phyloP scores from a whole-genome alignment of 2,797 vertebrate genomes.

The Ficedula albicollis region DNA sequence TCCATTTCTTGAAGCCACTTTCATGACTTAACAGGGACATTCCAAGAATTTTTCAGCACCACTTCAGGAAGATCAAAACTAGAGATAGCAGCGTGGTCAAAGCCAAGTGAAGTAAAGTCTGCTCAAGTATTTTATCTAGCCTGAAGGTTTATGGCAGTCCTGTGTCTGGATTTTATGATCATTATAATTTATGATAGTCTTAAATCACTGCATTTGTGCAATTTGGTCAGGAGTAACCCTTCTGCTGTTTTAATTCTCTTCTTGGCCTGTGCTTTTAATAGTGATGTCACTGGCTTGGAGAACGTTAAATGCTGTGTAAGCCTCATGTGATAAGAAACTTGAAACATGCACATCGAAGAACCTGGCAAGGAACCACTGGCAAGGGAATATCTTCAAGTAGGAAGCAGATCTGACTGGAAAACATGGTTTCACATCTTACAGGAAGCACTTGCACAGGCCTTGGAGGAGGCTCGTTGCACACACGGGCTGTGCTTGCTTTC shows the following conservation, averaged over 20 bases:
- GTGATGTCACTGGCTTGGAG: background rate
- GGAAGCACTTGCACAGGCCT: background rate
- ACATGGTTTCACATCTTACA: background rate
- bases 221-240: background rate
- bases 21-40: background rate
- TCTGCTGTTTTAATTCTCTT: background rate
- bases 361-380: background rate
- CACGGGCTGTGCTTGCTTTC: accelerated
- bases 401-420: background rate
- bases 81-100: background rate
- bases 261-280: background rate
- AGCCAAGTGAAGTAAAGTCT: conserved; percentile 14
- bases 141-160: background rate
- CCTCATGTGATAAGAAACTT: background rate
- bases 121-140: conserved; percentile 48
- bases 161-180: background rate
- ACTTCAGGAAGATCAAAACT: conserved; percentile 38
- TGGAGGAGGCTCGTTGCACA: background rate
- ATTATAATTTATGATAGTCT: background rate
- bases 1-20: conserved; percentile 10
- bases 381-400: background rate
- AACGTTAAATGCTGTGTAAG: background rate
- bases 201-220: background rate
- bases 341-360: background rate
- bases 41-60: conserved; percentile 27